phyloP scores from a whole-genome alignment of 2,888 invertebrate genomes.

The Erannis defoliaria region DNA sequence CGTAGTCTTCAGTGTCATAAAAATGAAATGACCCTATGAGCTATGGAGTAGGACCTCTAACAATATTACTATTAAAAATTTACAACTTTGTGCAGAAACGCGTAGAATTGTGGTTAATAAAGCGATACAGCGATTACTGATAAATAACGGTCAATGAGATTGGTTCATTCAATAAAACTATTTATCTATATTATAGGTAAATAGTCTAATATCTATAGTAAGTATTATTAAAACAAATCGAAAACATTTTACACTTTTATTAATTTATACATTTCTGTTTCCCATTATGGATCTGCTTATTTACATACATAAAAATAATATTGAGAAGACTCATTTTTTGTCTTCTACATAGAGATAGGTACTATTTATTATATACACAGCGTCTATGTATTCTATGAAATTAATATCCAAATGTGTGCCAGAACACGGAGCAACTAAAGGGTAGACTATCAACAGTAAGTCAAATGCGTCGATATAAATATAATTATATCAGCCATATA shows the following conservation, averaged over 20 bases:
- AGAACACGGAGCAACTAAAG: slow-evolving; percentile 4
- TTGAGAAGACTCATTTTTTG: slow-evolving; percentile 48
- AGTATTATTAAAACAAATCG: slow-evolving; percentile 13
- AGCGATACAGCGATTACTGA: neutral
- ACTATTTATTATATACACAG: slow-evolving; percentile 48
- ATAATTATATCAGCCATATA: slow-evolving; percentile 24
- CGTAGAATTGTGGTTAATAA: neutral
- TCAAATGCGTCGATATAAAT: slow-evolving; percentile 24
- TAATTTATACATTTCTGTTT: slow-evolving; percentile 77
- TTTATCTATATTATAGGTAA: too few relatives aligned
- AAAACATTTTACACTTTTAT: slow-evolving; percentile 62
- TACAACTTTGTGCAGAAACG: too few relatives aligned
- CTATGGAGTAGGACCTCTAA: too few relatives aligned
- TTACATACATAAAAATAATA: slow-evolving; percentile 80
- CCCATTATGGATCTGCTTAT: slow-evolving; percentile 61
- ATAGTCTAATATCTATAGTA: neutral
- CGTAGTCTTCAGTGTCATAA: too few relatives aligned
- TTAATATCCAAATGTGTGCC: slow-evolving; percentile 16
- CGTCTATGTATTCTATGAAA: slow-evolving; percentile 35
- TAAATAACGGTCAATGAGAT: neutral
- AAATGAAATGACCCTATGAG: too few relatives aligned
- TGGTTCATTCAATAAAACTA: neutral
- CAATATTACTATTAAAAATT: too few relatives aligned
- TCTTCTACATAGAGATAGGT: slow-evolving; percentile 44
- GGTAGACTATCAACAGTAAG: slow-evolving; percentile 23